A percentile compares a stretch with the other conserved stretches of the same genome.
Conservation (phyloP, 1,140 invertebrate species). For the Theocolax elegans region DNA sequence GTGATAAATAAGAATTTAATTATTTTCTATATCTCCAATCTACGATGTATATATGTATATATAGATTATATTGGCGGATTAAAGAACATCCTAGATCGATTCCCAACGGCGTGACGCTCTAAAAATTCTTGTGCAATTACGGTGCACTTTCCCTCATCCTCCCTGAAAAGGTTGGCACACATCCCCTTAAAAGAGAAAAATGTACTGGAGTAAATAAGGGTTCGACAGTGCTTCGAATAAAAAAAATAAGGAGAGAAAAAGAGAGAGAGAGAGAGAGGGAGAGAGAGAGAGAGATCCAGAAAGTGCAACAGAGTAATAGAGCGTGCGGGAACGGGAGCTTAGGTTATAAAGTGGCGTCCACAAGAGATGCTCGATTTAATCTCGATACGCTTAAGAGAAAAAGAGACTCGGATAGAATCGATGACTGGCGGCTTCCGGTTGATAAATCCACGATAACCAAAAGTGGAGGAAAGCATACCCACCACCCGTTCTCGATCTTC, state of each 20-base stretch:
- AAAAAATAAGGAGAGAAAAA: too few species aligned
- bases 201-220: conserved; percentile 48
- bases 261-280: too few species aligned
- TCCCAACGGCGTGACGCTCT: too few species aligned
- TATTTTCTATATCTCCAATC: too few species aligned
- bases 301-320: conserved; percentile 12
- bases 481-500: background rate
- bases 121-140: too few species aligned
- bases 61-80: too few species aligned
- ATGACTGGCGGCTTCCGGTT: conserved; percentile 48
- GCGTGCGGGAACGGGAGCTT: conserved; percentile 6
- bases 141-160: too few species aligned
- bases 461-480: conserved; percentile 24
- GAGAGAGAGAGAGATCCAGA: conserved; percentile 12
- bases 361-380: conserved; percentile 56
- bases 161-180: too few species aligned
- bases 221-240: conserved; percentile 4
- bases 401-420: conserved; percentile 46
- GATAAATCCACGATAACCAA: conserved; percentile 55
- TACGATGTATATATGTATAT: background rate
- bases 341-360: conserved; percentile 46
- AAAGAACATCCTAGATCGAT: too few species aligned
- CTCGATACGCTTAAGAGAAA: conserved; percentile 32
- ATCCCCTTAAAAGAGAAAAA: conserved; percentile 39
- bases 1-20: too few species aligned